These are phyloP conservation scores for Capromys pilorides DNA, from an alignment of 2,797 vertebrate genomes.

Conservation along the genomic window DNA sequence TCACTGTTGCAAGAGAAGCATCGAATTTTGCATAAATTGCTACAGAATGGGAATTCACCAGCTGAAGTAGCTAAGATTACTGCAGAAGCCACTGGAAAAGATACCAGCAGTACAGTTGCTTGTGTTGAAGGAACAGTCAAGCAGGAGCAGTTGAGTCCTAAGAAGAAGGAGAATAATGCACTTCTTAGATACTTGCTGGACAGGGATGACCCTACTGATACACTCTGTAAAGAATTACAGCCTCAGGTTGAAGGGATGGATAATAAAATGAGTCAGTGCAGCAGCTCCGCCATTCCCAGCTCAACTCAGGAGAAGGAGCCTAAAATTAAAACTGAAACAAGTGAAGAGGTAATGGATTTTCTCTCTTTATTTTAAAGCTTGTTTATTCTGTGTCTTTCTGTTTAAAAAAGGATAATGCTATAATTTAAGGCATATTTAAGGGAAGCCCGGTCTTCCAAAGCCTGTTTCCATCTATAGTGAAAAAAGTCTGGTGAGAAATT, in stretches of 20 bases:
- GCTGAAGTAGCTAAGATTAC: constrained; percentile 99
- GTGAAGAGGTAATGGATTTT: constrained; percentile 90
- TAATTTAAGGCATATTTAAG: constrained; percentile 23
- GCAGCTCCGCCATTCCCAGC: constrained; percentile 86
- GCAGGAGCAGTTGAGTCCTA: constrained; percentile 96
- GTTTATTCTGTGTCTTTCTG: background rate
- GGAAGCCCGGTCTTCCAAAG: background rate
- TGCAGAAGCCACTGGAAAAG: constrained; percentile 96
- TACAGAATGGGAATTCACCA: constrained; percentile 97
- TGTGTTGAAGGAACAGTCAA: constrained; percentile 87
- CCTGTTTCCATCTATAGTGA: too few species aligned
- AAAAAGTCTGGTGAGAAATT: too few species aligned
- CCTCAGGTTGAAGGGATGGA: constrained; percentile 92
- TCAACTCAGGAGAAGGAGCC: constrained; percentile 91
- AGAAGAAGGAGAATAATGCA: constrained; percentile 96
- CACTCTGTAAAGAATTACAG: constrained; percentile 88
- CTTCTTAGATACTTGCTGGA: constrained; percentile 97
- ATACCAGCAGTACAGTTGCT: constrained; percentile 82
- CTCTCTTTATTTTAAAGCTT: background rate
- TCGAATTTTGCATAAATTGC: constrained; percentile 97
- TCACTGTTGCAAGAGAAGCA: constrained; percentile 96
- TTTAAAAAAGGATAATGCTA: background rate
- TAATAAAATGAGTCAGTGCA: constrained; percentile 86
- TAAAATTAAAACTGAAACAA: constrained; percentile 93
- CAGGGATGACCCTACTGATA: constrained; percentile 95